A percentile compares a stretch with the other conserved stretches of the same genome.
Conservation (phyloP, 2,888 invertebrate genomes). For the Pyrochroa serraticornis region DNA sequence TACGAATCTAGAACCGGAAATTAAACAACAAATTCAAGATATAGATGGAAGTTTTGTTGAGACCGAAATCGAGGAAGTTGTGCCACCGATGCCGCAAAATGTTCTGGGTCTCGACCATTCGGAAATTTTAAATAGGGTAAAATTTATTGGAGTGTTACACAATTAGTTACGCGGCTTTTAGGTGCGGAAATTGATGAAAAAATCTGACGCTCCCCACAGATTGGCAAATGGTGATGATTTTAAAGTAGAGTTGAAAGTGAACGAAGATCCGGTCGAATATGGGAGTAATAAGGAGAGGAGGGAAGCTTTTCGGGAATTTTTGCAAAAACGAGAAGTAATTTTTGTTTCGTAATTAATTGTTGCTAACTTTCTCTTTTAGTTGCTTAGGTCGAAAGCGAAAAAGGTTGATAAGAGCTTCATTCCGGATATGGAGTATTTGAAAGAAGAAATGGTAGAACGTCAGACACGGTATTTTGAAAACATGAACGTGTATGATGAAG, state of each 20-base stretch:
- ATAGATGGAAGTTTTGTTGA: constrained; percentile 41
- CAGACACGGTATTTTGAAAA: constrained; percentile 13
- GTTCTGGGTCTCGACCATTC: constrained; percentile 73
- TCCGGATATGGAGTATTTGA: constrained; percentile 23
- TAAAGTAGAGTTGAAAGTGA: constrained; percentile 36
- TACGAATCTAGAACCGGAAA: constrained; percentile 60
- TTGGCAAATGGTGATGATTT: constrained; percentile 31
- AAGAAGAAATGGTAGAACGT: constrained; percentile 18
- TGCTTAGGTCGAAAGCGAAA: constrained; percentile 12
- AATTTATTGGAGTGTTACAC: too few species aligned
- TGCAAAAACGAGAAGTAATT: constrained; percentile 20
- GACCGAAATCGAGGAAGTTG: constrained; percentile 53
- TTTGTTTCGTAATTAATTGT: not conserved
- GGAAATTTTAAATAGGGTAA: constrained; percentile 63
- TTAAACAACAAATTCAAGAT: constrained; percentile 50
- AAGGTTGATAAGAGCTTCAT: constrained; percentile 17
- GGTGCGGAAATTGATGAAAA: constrained; percentile 50
- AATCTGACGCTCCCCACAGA: constrained; percentile 46
- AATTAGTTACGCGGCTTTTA: constrained; percentile 32
- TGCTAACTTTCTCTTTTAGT: constrained; percentile 9
- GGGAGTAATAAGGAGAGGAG: constrained; percentile 53
- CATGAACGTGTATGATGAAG: constrained; percentile 16
- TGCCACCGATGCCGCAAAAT: constrained; percentile 75
- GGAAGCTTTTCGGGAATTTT: constrained; percentile 55
- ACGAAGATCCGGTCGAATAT: constrained; percentile 44